These are phyloP conservation scores for Halcyon badia DNA, from an alignment of 2,797 vertebrate genomes.

Conservation along the genomic window DNA sequence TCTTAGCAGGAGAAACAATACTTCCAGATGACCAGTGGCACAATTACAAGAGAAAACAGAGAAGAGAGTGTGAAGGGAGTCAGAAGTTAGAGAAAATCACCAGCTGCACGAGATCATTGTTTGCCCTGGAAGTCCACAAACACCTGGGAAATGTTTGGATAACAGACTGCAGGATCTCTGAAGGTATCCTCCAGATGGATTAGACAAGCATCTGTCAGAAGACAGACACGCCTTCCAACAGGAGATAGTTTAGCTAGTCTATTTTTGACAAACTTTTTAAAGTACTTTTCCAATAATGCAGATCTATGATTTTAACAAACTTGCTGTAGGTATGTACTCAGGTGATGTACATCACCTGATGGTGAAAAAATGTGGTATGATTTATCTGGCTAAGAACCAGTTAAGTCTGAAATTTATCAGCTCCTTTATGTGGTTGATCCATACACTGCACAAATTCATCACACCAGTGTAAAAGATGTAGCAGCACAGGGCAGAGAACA, in stretches of 20 bases:
- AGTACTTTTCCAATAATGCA: neutral
- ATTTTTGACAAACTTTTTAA: neutral
- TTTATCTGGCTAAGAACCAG: neutral
- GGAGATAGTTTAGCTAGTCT: neutral
- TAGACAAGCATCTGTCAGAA: neutral
- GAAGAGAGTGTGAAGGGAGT: neutral
- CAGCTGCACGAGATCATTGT: neutral
- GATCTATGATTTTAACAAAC: neutral
- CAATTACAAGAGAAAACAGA: neutral
- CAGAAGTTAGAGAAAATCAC: neutral
- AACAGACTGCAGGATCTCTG: neutral
- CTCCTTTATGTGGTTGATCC: neutral
- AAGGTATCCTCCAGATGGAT: neutral
- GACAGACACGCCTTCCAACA: neutral
- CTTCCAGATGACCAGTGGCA: neutral
- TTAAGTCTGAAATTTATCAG: neutral
- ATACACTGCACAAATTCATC: neutral
- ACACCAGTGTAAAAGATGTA: neutral
- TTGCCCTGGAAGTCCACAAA: neutral
- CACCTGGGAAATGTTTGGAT: neutral
- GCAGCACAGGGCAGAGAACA: neutral
- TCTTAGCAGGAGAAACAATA: fast-evolving
- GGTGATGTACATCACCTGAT: neutral
- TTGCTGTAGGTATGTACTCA: neutral
- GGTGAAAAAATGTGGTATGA: neutral